These are phyloP conservation scores for Leptobrachium leishanense DNA, from an alignment of 2,113 vertebrate species.

Conservation along the genomic window DNA sequence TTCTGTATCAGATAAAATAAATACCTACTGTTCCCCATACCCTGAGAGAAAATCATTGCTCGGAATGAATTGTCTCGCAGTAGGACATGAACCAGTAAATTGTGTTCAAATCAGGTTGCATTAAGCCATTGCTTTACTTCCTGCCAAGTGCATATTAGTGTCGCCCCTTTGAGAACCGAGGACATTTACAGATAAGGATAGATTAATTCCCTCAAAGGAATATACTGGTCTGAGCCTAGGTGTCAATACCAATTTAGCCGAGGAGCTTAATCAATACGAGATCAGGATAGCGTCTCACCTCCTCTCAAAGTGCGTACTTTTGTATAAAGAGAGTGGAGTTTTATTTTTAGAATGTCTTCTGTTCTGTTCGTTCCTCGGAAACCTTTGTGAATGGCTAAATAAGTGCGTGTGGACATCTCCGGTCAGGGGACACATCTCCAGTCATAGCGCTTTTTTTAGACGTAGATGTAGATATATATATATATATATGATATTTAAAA, in stretches of 20 bases:
- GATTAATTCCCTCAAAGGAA: conserved; percentile 54
- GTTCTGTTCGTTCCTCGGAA: neutral
- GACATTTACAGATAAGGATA: conserved; percentile 53
- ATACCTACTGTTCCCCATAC: conserved; percentile 23
- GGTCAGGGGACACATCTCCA: neutral
- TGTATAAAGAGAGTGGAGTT: neutral
- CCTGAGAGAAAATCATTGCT: conserved; percentile 33
- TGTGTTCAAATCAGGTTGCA: conserved; percentile 50
- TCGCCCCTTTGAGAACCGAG: conserved; percentile 11
- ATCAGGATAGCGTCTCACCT: conserved; percentile 26
- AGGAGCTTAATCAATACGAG: conserved; percentile 18
- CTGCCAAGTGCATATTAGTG: conserved; percentile 52
- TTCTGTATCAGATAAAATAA: conserved; percentile 10
- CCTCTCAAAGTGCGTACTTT: neutral
- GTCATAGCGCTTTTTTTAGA: too few species aligned
- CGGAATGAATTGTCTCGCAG: conserved; percentile 50
- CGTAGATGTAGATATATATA: too few species aligned
- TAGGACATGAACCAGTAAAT: conserved; percentile 58
- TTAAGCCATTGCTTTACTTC: conserved; percentile 36
- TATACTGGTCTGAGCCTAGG: conserved; percentile 44
- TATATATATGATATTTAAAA: too few species aligned
- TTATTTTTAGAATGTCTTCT: neutral
- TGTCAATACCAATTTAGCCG: conserved; percentile 29
- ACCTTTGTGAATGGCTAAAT: neutral
- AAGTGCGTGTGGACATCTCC: conserved; percentile 9